phyloP scores from a whole-genome alignment of 2,888 invertebrate genomes.

The Anaspis maculata region DNA sequence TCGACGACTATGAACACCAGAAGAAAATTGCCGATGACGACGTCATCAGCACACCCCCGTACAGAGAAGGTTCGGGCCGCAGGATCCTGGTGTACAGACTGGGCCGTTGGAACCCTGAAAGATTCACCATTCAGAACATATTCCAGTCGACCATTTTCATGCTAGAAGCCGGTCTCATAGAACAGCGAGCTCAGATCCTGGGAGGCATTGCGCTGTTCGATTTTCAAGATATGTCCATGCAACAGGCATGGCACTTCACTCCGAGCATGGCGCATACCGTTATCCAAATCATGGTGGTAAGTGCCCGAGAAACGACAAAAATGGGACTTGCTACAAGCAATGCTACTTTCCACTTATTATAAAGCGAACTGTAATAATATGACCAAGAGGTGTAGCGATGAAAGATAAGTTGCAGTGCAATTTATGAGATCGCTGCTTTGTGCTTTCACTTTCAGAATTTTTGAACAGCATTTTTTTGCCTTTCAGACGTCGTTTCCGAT shows the following conservation, averaged over 20 bases:
- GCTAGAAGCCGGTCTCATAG: constrained; percentile 65
- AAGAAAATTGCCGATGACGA: constrained; percentile 57
- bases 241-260: constrained; percentile 66
- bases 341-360: too few species aligned
- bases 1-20: constrained; percentile 58
- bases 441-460: too few species aligned
- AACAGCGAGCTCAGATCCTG: constrained; percentile 65
- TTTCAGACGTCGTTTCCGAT: constrained; percentile 65
- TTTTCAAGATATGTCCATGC: constrained; percentile 58
- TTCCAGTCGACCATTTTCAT: constrained; percentile 64
- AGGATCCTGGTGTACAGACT: constrained; percentile 65
- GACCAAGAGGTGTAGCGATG: too few species aligned
- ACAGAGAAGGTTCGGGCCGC: constrained; percentile 65
- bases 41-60: constrained; percentile 65
- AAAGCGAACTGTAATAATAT: too few species aligned
- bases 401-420: too few species aligned
- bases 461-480: too few species aligned
- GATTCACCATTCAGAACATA: constrained; percentile 56
- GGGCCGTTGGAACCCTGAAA: constrained; percentile 65
- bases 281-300: constrained; percentile 62
- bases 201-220: constrained; percentile 74
- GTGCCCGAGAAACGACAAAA: constrained; percentile 33
- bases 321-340: neutral
- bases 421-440: too few species aligned
- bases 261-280: constrained; percentile 61